phyloP scores from a whole-genome alignment of 2,888 invertebrate genomes.

The Hedychridium roseum region DNA sequence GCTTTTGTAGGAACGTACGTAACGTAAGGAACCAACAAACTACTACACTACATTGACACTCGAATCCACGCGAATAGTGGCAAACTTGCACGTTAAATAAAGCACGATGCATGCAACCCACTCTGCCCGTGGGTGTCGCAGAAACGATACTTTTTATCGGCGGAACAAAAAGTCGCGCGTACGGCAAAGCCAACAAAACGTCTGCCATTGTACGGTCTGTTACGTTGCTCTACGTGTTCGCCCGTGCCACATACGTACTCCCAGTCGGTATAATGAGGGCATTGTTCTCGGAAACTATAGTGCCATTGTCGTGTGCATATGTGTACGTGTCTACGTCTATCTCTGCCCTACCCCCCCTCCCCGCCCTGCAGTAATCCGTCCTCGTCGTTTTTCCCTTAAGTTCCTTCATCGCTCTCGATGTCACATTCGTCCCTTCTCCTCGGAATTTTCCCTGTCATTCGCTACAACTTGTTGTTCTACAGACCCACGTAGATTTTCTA shows the following conservation, averaged over 20 bases:
- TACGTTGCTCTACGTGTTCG: slow-evolving; percentile 38
- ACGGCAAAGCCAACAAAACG: slow-evolving; percentile 36
- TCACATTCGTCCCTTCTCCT: slow-evolving; percentile 16
- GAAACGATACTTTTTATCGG: slow-evolving; percentile 36
- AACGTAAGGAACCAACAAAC: no score
- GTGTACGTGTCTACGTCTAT: slow-evolving; percentile 6
- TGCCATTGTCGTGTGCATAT: slow-evolving; percentile 51
- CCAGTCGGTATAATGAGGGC: slow-evolving; percentile 57
- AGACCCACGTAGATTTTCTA: no score
- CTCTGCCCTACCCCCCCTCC: slow-evolving; percentile 6
- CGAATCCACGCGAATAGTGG: no score
- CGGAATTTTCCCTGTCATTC: no score
- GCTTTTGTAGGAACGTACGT: no score
- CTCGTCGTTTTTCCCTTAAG: slow-evolving; percentile 4
- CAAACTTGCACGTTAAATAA: no score
- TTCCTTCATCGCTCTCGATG: slow-evolving; percentile 15
- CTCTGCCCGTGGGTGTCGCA: slow-evolving; percentile 11
- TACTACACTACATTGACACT: no score
- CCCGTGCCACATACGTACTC: slow-evolving; percentile 43
- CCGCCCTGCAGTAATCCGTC: slow-evolving; percentile 1
- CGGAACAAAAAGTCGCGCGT: slow-evolving; percentile 34
- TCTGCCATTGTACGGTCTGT: slow-evolving; percentile 39
- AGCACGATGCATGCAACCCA: no score
- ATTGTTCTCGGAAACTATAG: slow-evolving; percentile 61
- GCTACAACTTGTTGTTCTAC: no score